phyloP scores from a whole-genome alignment of 2,113 vertebrate genomes.

The Tetrax tetrax region DNA sequence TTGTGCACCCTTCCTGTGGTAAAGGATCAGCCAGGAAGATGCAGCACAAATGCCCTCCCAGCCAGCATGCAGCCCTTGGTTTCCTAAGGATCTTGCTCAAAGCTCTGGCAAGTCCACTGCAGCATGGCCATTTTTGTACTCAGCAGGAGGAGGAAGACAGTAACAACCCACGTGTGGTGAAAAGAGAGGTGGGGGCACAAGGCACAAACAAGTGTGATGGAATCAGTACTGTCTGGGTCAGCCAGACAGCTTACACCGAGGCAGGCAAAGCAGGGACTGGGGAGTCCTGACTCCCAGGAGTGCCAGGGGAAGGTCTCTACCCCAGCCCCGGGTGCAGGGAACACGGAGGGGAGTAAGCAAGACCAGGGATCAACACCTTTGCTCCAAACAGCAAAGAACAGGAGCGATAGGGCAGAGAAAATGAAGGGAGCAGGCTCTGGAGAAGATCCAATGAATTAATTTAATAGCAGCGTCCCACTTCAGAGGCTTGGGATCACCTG shows the following conservation, averaged over 20 bases:
- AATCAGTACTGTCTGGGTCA: background rate
- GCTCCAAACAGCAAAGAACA: background rate
- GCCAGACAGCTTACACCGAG: background rate
- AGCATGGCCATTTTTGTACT: background rate
- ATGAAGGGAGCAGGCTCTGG: background rate
- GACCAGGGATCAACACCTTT: background rate
- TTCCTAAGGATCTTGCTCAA: background rate
- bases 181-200: background rate
- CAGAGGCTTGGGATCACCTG: background rate
- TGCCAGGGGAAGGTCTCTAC: background rate
- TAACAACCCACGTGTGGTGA: background rate
- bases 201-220: constrained; percentile 16
- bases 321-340: background rate
- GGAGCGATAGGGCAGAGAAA: background rate
- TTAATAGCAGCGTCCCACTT: background rate
- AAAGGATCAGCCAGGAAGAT: background rate
- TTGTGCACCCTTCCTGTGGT: background rate
- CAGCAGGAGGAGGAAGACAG: background rate
- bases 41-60: background rate
- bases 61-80: fast-evolving
- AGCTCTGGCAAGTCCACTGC: background rate
- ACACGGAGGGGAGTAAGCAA: background rate
- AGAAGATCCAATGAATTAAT: background rate
- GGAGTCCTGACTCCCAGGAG: background rate
- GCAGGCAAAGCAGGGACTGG: background rate